Conservation (phyloP, 1,140 invertebrate species). For the Medauroidea extradentata region DNA sequence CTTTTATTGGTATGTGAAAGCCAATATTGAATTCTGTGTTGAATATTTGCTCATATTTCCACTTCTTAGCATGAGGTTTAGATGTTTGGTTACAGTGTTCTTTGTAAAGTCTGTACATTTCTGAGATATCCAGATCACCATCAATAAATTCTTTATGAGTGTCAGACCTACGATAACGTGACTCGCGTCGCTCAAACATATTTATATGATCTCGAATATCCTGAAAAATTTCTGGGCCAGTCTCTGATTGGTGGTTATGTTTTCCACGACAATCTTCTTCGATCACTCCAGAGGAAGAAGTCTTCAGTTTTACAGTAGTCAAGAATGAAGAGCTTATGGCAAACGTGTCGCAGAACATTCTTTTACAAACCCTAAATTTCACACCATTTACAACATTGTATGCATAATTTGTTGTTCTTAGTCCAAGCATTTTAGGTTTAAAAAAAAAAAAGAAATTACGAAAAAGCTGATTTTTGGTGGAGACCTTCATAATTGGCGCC, state of each 20-base stretch:
- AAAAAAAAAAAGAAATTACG: too few relatives aligned
- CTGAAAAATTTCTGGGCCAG: conserved; percentile 21
- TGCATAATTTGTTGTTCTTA: too few relatives aligned
- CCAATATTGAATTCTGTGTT: too few relatives aligned
- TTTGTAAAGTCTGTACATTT: conserved; percentile 34
- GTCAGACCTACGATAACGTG: conserved; percentile 31
- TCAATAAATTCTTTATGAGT: conserved; percentile 34
- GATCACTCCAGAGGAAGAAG: conserved; percentile 17
- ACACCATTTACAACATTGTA: conserved; percentile 19
- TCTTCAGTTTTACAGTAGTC: conserved; percentile 23
- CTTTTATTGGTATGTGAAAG: too few relatives aligned
- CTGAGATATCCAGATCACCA: conserved; percentile 30
- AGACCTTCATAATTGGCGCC: too few relatives aligned
- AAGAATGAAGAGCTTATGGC: conserved; percentile 26
- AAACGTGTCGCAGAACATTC: conserved; percentile 34
- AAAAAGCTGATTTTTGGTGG: too few relatives aligned
- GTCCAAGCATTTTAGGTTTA: too few relatives aligned
- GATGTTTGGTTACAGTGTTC: neutral
- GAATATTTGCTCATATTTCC: too few relatives aligned
- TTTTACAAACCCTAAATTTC: conserved; percentile 30
- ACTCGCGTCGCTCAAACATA: conserved; percentile 32
- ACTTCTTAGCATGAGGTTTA: too few relatives aligned
- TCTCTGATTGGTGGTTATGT: conserved; percentile 20
- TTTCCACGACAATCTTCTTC: conserved; percentile 23
- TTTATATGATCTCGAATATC: conserved; percentile 27